These are phyloP conservation scores for Acheta domesticus DNA, from an alignment of 2,888 invertebrate genomes.

Conservation along the genomic window DNA sequence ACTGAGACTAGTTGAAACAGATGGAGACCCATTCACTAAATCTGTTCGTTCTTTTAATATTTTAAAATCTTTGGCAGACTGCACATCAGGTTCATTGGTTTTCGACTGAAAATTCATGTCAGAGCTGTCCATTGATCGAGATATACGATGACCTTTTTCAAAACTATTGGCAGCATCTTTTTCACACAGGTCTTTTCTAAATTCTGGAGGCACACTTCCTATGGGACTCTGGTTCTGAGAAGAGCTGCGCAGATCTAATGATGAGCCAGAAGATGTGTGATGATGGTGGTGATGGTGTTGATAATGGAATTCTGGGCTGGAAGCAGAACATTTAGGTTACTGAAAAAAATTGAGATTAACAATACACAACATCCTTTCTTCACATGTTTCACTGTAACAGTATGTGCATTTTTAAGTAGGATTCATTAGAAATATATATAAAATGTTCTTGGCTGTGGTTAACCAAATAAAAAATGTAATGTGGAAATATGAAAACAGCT, in stretches of 20 bases:
- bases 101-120: conserved; percentile 33
- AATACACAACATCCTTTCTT: too few relatives aligned
- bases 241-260: conserved; percentile 34
- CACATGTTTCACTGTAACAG: too few relatives aligned
- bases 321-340: background rate
- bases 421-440: background rate
- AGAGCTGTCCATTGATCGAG: conserved; percentile 36
- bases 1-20: conserved; percentile 28
- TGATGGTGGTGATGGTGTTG: conserved; percentile 22
- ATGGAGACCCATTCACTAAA: background rate
- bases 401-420: too few relatives aligned
- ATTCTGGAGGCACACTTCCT: conserved; percentile 27
- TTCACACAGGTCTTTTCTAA: conserved; percentile 21
- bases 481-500: too few relatives aligned
- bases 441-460: too few relatives aligned
- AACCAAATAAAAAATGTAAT: too few relatives aligned
- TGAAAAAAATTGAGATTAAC: too few relatives aligned
- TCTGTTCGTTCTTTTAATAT: background rate
- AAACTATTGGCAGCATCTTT: conserved; percentile 27
- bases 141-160: conserved; percentile 36
- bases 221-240: conserved; percentile 35
- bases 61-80: conserved; percentile 27
- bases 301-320: conserved; percentile 28
- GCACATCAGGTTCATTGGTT: conserved; percentile 29
- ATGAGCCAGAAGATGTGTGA: conserved; percentile 37